These are phyloP conservation scores for Chroicocephalus ridibundus DNA, from an alignment of 2,113 vertebrate species.

Conservation along the genomic window DNA sequence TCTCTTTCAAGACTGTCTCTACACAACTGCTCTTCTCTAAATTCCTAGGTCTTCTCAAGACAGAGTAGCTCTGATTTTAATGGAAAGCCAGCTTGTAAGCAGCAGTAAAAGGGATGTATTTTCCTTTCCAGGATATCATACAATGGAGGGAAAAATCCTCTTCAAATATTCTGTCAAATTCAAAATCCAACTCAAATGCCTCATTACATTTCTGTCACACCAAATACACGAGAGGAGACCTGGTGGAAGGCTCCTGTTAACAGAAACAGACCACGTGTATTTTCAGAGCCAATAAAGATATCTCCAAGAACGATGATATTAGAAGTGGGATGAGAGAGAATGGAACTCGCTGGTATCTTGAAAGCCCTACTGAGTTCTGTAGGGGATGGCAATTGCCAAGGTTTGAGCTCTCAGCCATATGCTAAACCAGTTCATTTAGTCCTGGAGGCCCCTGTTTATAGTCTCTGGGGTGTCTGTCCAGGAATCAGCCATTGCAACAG, in stretches of 20 bases:
- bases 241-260: not conserved
- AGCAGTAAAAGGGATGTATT: not conserved
- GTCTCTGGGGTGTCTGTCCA: not conserved
- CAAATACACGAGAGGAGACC: not conserved
- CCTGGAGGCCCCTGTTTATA: not conserved
- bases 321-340: not conserved
- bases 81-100: not conserved
- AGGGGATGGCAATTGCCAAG: not conserved
- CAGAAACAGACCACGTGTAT: not conserved
- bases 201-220: not conserved
- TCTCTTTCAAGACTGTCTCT: not conserved
- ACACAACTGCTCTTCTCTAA: not conserved
- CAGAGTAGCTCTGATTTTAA: not conserved
- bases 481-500: not conserved
- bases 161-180: not conserved
- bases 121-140: not conserved
- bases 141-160: not conserved
- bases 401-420: not conserved
- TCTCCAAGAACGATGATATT: not conserved
- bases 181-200: not conserved
- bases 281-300: constrained; percentile 8
- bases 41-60: not conserved
- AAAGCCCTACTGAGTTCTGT: not conserved
- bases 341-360: not conserved
- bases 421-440: not conserved